Evolutionary conservation across 2,888 invertebrate species (phyloP), one percentile per base, ranked within the genome.

Genomic region (Pegoplata infirma): DNA sequence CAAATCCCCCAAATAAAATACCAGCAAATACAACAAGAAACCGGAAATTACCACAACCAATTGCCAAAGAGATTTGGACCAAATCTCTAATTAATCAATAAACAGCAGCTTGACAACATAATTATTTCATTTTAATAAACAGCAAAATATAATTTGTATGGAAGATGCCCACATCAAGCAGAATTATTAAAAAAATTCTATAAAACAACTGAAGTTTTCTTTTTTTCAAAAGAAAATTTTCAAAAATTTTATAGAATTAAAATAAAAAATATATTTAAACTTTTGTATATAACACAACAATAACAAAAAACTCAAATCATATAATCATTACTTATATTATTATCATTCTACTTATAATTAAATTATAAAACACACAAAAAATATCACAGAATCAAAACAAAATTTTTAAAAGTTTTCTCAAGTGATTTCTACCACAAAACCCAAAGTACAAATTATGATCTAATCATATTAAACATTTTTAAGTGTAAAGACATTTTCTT

Each of bases 311-410:
- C 47, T 47, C 61, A 72, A 77, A 58, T 72, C 76, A 79, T 75
- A 55, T 74, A 81, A 73, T 73, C 73, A 79, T 72, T 66, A 76
- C 58, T 66, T 68, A 79, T 75, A 71, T 73, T 61, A 79, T 72
- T 79, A 79, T 63, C 79, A 79, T 75, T 79, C 66, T 71, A 76
- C 21, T 73, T 73, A 80, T 76, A 80, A 79, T 77, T 74, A 76
- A 59, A 76, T 40, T 40, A 40, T 10, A 74, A 59, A 76, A 59
- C 21, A 32, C 68, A 71, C 56, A 59, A 74, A 72, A 78, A 80
- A 76, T 66, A 81, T 74, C 68, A 61, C 56, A 72, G 61, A 78
- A 76, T 66, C 74, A 75, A 75, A 80, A 75, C 51, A 36, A 69
- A 73, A 56, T 63, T 64, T 69, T 63, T 56, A 47, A 56, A 72